Evolutionary conservation across 2,888 invertebrate genomes (phyloP).

Genomic region (Lithophane ornitopus): DNA sequence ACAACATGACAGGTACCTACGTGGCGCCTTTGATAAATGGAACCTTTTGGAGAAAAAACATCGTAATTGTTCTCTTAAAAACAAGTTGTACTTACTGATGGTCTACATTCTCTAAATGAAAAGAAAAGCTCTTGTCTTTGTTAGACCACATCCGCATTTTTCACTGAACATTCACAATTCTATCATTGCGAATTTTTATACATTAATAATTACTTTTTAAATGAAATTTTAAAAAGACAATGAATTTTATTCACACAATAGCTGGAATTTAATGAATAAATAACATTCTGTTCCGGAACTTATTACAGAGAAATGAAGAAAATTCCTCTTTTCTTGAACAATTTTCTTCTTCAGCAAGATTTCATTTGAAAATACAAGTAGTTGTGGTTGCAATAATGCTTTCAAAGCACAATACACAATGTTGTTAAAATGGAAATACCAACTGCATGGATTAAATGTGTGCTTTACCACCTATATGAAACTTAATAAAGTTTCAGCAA

Average conservation of each 20-base stretch:
- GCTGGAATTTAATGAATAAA: constrained; percentile 7
- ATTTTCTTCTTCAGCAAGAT: background rate
- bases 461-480: background rate
- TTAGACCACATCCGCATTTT: background rate
- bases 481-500: constrained; percentile 6
- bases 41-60: constrained; percentile 3
- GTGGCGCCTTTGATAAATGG: constrained; percentile 27
- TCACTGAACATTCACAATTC: background rate
- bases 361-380: constrained; percentile 17
- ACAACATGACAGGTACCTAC: constrained; percentile 31
- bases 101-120: background rate
- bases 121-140: background rate
- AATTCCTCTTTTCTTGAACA: background rate
- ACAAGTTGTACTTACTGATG: background rate
- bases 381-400: constrained; percentile 14
- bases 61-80: constrained; percentile 5
- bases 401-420: background rate
- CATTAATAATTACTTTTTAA: background rate
- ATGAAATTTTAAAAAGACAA: no score
- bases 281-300: constrained; percentile 10
- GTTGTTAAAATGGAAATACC: background rate
- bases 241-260: background rate
- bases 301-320: constrained; percentile 3
- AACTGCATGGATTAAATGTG: background rate
- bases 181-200: background rate